Percentiles rank a stretch among this genome's conserved stretches.
phyloP scores from a whole-genome alignment of 2,113 vertebrate genomes.

The Ceyx melanurus region DNA sequence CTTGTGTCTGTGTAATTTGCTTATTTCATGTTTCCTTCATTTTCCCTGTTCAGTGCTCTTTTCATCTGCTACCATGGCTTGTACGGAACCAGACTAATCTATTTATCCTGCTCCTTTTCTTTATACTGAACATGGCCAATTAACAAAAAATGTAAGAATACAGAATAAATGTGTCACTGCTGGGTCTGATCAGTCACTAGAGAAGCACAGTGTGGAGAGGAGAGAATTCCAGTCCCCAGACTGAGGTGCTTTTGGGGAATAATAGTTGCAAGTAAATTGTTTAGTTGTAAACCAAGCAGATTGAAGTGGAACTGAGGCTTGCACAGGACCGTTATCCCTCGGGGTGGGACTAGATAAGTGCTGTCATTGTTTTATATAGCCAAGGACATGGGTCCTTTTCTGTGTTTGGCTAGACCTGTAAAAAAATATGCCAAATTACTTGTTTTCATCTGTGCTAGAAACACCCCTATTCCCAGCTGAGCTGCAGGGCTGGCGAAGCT shows the following conservation, averaged over 20 bases:
- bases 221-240: neutral
- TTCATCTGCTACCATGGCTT: constrained; percentile 11
- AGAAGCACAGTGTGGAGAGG: neutral
- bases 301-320: neutral
- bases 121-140: neutral
- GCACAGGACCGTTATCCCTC: neutral
- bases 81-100: neutral
- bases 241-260: neutral
- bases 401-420: neutral
- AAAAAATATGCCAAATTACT: neutral
- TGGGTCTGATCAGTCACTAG: neutral
- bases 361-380: neutral
- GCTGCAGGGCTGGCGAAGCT: neutral
- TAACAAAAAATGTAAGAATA: neutral
- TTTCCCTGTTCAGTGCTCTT: constrained; percentile 7
- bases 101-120: constrained; percentile 40
- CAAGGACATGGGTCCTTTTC: neutral
- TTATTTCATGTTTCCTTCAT: constrained; percentile 44
- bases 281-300: neutral
- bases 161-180: neutral
- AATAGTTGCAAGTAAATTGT: neutral
- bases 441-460: neutral
- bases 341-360: neutral
- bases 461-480: neutral
- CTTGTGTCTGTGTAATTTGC: constrained; percentile 39